These are phyloP conservation scores for Muricea muricata DNA, from an alignment of 92 coral and sea anemone species.

Conservation along the genomic window DNA sequence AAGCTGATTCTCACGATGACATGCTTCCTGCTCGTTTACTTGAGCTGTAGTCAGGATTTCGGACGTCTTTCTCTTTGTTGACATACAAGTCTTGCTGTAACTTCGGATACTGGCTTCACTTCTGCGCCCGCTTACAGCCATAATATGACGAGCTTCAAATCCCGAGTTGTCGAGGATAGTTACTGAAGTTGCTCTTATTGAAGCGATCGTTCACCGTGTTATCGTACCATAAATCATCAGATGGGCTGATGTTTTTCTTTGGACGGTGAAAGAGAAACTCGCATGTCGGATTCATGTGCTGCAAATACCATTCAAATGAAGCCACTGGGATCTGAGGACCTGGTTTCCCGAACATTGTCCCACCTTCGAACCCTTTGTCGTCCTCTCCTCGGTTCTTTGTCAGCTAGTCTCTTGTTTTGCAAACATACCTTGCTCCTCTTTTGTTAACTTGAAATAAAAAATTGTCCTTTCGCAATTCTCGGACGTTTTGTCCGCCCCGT, in stretches of 20 bases:
- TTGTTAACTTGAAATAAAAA: neutral
- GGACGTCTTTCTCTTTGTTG: conserved; percentile 55
- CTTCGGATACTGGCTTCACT: conserved; percentile 46
- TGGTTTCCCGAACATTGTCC: conserved; percentile 20
- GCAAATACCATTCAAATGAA: conserved; percentile 9
- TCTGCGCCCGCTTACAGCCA: conserved; percentile 47
- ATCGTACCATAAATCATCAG: conserved; percentile 2
- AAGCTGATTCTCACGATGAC: no score
- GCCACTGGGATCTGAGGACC: conserved; percentile 36
- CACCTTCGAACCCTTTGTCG: conserved; percentile 35
- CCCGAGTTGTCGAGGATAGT: conserved; percentile 5
- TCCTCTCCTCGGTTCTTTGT: conserved; percentile 41
- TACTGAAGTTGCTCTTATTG: conserved; percentile 31
- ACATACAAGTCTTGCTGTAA: conserved; percentile 41
- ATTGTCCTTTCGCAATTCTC: conserved; percentile 54
- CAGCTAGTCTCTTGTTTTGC: conserved; percentile 30
- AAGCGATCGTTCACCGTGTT: conserved; percentile 42
- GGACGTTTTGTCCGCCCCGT: conserved; percentile 63
- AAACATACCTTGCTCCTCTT: neutral
- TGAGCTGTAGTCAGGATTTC: neutral
- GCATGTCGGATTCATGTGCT: conserved; percentile 20
- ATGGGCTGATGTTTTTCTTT: neutral
- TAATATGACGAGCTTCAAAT: conserved; percentile 29
- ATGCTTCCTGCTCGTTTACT: no score
- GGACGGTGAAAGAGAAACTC: conserved; percentile 32